Evolutionary conservation across 2,113 vertebrate species (phyloP).

Genomic region (Lophura nycthemera): DNA sequence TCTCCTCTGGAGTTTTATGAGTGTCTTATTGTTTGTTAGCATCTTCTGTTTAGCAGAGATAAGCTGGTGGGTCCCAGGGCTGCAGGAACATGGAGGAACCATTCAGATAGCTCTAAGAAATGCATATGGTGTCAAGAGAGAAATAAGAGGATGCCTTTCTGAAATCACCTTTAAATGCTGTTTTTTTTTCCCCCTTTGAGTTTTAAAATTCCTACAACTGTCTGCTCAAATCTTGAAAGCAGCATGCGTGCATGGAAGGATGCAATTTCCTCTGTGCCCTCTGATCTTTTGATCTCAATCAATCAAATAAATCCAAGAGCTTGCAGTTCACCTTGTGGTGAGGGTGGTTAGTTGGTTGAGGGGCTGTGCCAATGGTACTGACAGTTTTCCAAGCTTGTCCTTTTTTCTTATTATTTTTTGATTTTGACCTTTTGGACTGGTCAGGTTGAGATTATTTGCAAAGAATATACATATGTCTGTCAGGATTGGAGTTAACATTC

Average conservation of each 20-base stretch:
- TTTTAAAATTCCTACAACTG: conserved; percentile 1
- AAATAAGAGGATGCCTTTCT: conserved; percentile 30
- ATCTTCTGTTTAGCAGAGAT: conserved; percentile 21
- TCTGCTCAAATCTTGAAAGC: conserved; percentile 47
- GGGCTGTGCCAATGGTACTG: not conserved
- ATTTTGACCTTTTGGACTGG: conserved; percentile 35
- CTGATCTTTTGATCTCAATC: conserved; percentile 56
- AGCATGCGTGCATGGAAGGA: not conserved
- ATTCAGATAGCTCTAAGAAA: conserved; percentile 13
- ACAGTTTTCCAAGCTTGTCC: not conserved
- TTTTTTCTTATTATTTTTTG: not conserved
- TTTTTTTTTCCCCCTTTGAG: not conserved
- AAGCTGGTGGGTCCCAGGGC: conserved; percentile 32
- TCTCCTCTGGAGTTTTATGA: not conserved
- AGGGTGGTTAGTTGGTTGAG: not conserved
- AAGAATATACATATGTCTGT: conserved; percentile 35
- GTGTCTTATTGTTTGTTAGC: conserved; percentile 2
- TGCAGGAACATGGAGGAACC: not conserved
- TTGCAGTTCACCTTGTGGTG: conserved; percentile 20
- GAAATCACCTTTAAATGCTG: conserved; percentile 4
- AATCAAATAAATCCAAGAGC: conserved; percentile 47
- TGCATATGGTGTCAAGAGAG: not conserved
- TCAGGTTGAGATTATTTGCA: conserved; percentile 52
- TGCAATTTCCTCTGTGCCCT: not conserved
- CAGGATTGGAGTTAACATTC: conserved; percentile 2